Conservation (phyloP, 1,140 invertebrate genomes). For the Sycobia sp. region DNA sequence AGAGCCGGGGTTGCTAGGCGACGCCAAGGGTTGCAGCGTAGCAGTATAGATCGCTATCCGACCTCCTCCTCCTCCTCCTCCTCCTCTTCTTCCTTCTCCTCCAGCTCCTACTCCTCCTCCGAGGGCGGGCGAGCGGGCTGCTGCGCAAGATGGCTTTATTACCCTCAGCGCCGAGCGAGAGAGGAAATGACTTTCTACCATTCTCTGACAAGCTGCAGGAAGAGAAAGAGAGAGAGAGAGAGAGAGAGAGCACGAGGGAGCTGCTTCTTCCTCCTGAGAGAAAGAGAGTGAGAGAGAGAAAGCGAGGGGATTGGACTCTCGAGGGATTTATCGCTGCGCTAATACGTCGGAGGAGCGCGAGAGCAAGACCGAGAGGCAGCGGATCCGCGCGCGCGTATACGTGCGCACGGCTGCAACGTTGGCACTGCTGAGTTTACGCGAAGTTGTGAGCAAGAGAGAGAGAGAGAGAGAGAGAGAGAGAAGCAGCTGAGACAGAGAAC, state of each 20-base stretch:
- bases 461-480: too few relatives aligned
- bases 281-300: too few relatives aligned
- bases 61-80: constrained; percentile 36
- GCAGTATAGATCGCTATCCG: constrained; percentile 52
- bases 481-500: too few relatives aligned
- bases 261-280: constrained; percentile 18
- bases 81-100: too few relatives aligned
- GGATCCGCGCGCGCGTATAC: too few relatives aligned
- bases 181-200: constrained; percentile 44
- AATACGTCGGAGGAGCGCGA: constrained; percentile 17
- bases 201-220: background rate
- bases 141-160: constrained; percentile 51
- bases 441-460: too few relatives aligned
- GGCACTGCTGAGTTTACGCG: too few relatives aligned
- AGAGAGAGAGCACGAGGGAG: background rate
- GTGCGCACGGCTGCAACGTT: too few relatives aligned
- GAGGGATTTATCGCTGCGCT: constrained; percentile 25
- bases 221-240: too few relatives aligned
- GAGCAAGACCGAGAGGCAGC: background rate
- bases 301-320: too few relatives aligned
- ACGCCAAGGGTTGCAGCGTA: constrained; percentile 39
- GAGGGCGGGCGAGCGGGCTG: constrained; percentile 38
- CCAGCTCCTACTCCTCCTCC: too few relatives aligned
- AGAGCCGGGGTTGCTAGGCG: constrained; percentile 38
- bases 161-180: constrained; percentile 35